A percentile compares a stretch with the other conserved stretches of the same genome.
phyloP scores from a whole-genome alignment of 2,113 vertebrate species.

The Colinus virginianus region DNA sequence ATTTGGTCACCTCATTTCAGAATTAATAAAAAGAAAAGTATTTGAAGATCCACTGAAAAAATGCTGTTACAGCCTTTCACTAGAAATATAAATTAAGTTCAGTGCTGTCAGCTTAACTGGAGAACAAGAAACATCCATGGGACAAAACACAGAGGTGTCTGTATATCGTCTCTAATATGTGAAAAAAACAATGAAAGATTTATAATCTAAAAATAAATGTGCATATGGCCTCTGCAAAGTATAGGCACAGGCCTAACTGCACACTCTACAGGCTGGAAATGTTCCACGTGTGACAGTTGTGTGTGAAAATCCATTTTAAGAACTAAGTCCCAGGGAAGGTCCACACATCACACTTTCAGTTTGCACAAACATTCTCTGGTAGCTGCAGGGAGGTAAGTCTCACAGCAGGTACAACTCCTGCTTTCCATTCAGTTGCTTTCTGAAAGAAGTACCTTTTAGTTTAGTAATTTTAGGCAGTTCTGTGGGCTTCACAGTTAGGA shows the following conservation, averaged over 20 bases:
- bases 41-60: neutral
- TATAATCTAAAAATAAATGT: neutral
- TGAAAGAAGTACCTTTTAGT: neutral
- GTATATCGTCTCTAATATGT: neutral
- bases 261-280: neutral
- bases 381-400: neutral
- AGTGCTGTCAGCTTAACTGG: neutral
- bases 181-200: neutral
- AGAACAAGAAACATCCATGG: neutral
- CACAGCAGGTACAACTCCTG: neutral
- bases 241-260: neutral
- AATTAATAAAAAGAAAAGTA: conserved; percentile 17
- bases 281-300: neutral
- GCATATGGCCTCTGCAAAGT: neutral
- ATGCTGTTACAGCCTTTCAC: neutral
- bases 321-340: neutral
- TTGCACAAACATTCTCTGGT: neutral
- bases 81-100: neutral
- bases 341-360: neutral
- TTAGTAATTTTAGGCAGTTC: conserved; percentile 7
- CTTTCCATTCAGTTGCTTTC: neutral
- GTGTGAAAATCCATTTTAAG: conserved; percentile 32
- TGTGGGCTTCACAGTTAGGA: neutral
- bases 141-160: neutral
- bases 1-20: conserved; percentile 6